A percentile compares a stretch with the other conserved stretches of the same genome.
Conservation (phyloP, 1,140 invertebrate species). For the Dendrolimus punctatus region DNA sequence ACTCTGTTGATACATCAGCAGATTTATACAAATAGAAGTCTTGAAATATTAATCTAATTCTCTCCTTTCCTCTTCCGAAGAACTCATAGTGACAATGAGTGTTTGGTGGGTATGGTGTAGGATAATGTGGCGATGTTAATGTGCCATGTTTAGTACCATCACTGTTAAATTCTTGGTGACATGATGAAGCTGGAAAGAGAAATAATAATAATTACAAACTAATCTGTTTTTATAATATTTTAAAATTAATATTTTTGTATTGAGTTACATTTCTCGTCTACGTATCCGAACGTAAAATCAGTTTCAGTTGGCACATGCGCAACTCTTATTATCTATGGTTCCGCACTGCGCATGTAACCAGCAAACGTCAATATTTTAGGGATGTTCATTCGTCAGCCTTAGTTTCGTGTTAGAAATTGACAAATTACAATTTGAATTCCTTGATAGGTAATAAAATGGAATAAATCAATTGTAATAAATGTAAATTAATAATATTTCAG, state of each 20-base stretch:
- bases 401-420: too few relatives aligned
- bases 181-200: constrained; percentile 81
- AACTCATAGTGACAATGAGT: constrained; percentile 89
- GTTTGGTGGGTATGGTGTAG: constrained; percentile 80
- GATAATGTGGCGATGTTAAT: constrained; percentile 84
- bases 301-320: background rate
- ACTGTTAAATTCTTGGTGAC: constrained; percentile 84
- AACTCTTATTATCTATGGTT: background rate
- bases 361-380: too few relatives aligned
- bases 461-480: too few relatives aligned
- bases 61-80: constrained; percentile 84
- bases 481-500: too few relatives aligned
- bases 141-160: constrained; percentile 86
- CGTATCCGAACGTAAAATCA: constrained; percentile 1
- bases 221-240: background rate
- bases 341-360: background rate
- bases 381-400: too few relatives aligned
- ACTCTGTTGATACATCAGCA: constrained; percentile 52
- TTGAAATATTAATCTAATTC: constrained; percentile 68
- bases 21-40: constrained; percentile 62
- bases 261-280: background rate
- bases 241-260: background rate
- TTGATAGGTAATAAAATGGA: too few relatives aligned
- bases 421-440: too few relatives aligned
- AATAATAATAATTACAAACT: constrained; percentile 9